Evolutionary conservation across 2,888 invertebrate genomes (phyloP).

Genomic region (Pardosa pseudoannulata): DNA sequence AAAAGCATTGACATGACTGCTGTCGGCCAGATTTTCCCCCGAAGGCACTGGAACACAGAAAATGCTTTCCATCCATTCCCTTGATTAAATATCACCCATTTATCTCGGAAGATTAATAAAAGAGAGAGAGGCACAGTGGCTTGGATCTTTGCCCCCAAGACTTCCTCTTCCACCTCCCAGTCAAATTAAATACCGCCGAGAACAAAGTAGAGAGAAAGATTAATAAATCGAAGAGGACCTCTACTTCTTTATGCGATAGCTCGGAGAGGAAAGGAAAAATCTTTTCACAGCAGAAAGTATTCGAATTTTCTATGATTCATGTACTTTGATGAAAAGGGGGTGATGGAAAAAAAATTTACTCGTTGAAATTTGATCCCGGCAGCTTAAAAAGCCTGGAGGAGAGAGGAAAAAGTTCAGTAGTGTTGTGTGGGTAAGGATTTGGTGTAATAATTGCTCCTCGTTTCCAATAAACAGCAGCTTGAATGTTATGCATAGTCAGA

Average conservation of each 20-base stretch:
- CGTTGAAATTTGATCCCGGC: too few species aligned
- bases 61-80: not conserved
- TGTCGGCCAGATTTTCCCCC: too few species aligned
- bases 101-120: not conserved
- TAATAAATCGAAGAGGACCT: not conserved
- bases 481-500: too few species aligned
- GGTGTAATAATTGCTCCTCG: too few species aligned
- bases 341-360: too few species aligned
- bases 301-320: not conserved
- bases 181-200: slow-evolving; percentile 4
- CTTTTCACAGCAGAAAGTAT: not conserved
- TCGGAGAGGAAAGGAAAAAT: not conserved
- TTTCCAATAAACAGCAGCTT: too few species aligned
- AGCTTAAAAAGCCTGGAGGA: too few species aligned
- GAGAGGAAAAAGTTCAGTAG: too few species aligned
- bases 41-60: too few species aligned
- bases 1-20: not conserved
- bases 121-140: not conserved
- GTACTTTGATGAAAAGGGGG: too few species aligned
- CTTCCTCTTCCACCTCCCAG: not conserved
- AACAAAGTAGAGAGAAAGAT: not conserved
- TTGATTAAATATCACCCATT: not conserved
- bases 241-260: not conserved
- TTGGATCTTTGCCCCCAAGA: not conserved
- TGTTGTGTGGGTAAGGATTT: too few species aligned